Percentiles rank a stretch among this genome's conserved stretches.
These are phyloP conservation scores for Peromyscus attwateri DNA, from an alignment of 2,797 vertebrate species.

Conservation along the genomic window DNA sequence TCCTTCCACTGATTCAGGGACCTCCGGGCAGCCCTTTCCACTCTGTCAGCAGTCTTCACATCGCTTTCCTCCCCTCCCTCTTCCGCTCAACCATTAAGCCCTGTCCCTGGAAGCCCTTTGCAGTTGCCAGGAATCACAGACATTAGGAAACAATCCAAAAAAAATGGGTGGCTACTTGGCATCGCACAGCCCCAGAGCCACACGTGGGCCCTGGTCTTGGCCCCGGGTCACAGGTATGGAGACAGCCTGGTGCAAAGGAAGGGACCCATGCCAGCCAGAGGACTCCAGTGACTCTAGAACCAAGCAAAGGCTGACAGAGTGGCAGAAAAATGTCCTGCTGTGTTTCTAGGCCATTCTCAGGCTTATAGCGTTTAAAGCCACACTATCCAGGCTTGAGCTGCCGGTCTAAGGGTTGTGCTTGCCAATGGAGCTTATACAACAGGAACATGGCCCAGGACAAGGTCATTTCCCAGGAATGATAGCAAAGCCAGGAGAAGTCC, in stretches of 20 bases:
- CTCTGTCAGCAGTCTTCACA: slow-evolving; percentile 46
- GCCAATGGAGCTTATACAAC: neutral
- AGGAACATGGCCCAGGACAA: fast-evolving
- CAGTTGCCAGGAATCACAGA: slow-evolving; percentile 69
- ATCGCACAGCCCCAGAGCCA: neutral
- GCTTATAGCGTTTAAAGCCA: neutral
- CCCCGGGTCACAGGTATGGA: neutral
- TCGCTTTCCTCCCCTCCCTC: slow-evolving; percentile 74
- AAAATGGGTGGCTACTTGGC: slow-evolving; percentile 52
- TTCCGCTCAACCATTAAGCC: slow-evolving; percentile 48
- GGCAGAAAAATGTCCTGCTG: neutral
- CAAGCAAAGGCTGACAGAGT: neutral
- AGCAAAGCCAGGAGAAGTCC: neutral
- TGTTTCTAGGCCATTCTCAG: neutral
- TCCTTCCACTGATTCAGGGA: neutral
- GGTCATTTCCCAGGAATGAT: neutral
- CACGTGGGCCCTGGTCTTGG: neutral
- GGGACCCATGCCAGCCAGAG: neutral
- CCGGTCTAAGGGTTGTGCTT: neutral
- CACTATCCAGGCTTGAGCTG: neutral
- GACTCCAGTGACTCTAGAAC: neutral
- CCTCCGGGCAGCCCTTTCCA: slow-evolving; percentile 45
- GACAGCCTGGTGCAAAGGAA: slow-evolving; percentile 9
- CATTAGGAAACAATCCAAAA: slow-evolving; percentile 71
- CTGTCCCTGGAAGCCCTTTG: slow-evolving; percentile 76